Conservation (phyloP, 2,113 vertebrate species). For the Mionectes macconnelli region DNA sequence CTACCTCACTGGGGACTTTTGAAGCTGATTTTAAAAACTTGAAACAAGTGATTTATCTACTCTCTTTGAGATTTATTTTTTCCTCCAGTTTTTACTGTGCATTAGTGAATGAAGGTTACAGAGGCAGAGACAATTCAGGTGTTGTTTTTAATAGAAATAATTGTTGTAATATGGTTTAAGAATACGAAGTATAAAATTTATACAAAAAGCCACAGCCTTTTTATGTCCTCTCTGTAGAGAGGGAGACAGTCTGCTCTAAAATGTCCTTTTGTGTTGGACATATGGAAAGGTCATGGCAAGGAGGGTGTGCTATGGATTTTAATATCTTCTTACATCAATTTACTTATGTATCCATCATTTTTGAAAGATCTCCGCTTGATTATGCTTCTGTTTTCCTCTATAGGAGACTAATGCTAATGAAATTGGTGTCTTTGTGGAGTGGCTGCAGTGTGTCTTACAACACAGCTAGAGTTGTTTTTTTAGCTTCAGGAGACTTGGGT, state of each 20-base stretch:
- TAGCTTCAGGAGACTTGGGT: accelerated
- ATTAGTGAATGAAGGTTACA: neutral
- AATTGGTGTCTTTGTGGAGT: neutral
- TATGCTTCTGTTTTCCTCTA: neutral
- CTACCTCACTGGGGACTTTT: neutral
- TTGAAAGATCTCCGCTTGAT: neutral
- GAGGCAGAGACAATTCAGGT: neutral
- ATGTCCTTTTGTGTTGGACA: neutral
- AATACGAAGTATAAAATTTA: neutral
- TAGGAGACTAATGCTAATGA: neutral
- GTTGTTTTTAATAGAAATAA: neutral
- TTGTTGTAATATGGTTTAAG: neutral
- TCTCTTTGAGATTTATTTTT: neutral
- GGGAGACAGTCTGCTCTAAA: neutral
- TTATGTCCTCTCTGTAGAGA: neutral
- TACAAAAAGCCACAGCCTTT: neutral
- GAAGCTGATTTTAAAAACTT: neutral
- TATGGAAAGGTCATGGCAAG: neutral
- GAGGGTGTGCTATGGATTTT: neutral
- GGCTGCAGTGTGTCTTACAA: neutral
- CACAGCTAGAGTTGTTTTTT: neutral
- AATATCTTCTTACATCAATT: neutral
- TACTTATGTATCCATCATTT: accelerated
- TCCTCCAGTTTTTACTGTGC: neutral
- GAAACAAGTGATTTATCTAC: neutral